These are phyloP conservation scores for Tinamus major DNA, from an alignment of 2,797 vertebrate genomes.

Conservation along the genomic window DNA sequence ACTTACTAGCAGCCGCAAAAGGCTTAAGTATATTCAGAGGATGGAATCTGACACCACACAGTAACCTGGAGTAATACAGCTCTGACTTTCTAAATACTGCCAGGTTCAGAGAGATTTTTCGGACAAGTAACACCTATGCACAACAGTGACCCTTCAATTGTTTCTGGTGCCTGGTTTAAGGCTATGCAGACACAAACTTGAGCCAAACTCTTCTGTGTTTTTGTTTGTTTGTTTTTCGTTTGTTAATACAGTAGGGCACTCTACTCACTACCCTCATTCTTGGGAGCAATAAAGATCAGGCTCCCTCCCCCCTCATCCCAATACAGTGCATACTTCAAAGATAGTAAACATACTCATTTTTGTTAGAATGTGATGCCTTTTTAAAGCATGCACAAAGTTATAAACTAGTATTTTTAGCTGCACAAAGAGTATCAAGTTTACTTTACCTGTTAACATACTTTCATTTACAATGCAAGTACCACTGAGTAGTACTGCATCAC, in stretches of 20 bases:
- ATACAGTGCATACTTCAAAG: neutral
- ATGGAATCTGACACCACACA: neutral
- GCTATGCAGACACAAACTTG: neutral
- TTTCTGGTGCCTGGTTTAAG: neutral
- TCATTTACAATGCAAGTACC: conserved; percentile 99
- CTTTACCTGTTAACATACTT: conserved; percentile 97
- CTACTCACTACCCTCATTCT: neutral
- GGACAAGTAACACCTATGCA: neutral
- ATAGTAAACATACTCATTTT: neutral
- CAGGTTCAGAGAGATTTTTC: neutral
- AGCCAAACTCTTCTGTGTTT: neutral
- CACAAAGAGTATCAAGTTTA: conserved; percentile 51
- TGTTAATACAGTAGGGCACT: neutral
- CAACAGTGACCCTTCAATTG: neutral
- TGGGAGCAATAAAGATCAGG: neutral
- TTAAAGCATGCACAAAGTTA: neutral
- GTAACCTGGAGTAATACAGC: neutral
- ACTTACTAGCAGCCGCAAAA: neutral
- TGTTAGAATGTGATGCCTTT: neutral
- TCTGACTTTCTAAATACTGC: neutral
- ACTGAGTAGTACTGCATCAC: conserved; percentile 93
- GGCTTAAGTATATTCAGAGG: neutral
- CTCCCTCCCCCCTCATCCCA: too few species aligned
- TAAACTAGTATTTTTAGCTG: neutral
- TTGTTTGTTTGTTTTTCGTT: neutral